Evolutionary conservation across 2,888 invertebrate species (phyloP).

Genomic region (Zaprionus obscuricornis): DNA sequence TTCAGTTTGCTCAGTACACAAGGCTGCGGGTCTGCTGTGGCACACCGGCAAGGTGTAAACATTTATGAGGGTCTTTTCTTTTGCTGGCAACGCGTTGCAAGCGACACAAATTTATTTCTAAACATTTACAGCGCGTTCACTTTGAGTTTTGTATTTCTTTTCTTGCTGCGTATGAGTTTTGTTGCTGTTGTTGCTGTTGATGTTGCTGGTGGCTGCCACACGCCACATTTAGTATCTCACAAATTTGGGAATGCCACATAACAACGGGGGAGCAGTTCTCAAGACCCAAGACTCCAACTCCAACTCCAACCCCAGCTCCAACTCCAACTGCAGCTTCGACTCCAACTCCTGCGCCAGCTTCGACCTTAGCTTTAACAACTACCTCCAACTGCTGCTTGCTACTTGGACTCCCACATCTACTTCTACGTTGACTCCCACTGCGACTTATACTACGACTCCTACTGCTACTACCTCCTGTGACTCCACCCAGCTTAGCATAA

Average conservation of each 20-base stretch:
- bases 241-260: constrained; percentile 58
- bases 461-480: not conserved
- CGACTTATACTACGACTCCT: too few relatives aligned
- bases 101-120: constrained; percentile 76
- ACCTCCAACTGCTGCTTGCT: too few relatives aligned
- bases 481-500: constrained; percentile 2
- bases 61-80: constrained; percentile 60
- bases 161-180: not conserved
- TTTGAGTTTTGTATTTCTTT: constrained; percentile 25
- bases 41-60: constrained; percentile 58
- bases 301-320: too few relatives aligned
- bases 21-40: constrained; percentile 2
- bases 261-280: constrained; percentile 49
- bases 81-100: constrained; percentile 52
- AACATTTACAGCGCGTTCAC: constrained; percentile 66
- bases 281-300: constrained; percentile 1
- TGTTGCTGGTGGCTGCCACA: constrained; percentile 48
- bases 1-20: too few relatives aligned
- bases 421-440: too few relatives aligned
- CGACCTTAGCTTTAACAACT: too few relatives aligned
- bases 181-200: constrained; percentile 22
- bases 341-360: too few relatives aligned
- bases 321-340: too few relatives aligned
- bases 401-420: too few relatives aligned
- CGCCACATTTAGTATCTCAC: constrained; percentile 71